Percentiles rank a stretch among this genome's conserved stretches.
Conservation (phyloP, 2,797 vertebrate species). For the Coendou prehensilis region DNA sequence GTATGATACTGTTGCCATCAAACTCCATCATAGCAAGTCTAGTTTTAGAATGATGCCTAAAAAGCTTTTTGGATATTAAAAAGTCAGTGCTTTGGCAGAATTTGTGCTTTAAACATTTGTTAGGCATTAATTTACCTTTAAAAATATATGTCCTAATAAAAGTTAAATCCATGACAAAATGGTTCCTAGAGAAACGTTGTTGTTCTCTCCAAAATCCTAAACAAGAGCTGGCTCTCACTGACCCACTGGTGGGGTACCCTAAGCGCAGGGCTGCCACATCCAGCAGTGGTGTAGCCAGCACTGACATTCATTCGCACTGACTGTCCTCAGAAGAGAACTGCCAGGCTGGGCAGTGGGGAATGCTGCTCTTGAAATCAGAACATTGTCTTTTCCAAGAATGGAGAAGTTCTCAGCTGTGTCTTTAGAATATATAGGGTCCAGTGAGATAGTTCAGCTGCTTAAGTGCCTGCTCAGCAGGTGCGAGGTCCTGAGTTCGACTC, state of each 20-base stretch:
- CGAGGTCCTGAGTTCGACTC: too few species aligned
- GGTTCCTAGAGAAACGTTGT: not conserved
- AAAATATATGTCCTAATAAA: conserved; percentile 46
- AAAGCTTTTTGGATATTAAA: not conserved
- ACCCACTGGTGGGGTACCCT: not conserved
- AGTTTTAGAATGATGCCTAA: not conserved
- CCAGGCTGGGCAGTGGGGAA: not conserved
- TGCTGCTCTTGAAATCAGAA: not conserved
- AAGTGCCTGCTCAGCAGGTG: too few species aligned
- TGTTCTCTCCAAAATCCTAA: not conserved
- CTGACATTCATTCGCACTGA: not conserved
- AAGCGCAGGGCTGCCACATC: accelerated
- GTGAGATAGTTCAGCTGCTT: too few species aligned
- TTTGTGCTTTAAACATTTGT: not conserved
- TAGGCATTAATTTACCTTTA: conserved; percentile 61
- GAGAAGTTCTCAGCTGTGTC: not conserved
- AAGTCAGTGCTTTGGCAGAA: not conserved
- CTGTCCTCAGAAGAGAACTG: not conserved
- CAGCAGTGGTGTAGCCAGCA: accelerated
- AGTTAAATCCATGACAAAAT: not conserved
- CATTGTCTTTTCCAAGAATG: not conserved
- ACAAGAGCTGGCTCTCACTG: too few species aligned
- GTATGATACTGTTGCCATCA: conserved; percentile 75
- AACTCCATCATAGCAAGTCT: conserved; percentile 69
- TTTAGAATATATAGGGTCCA: not conserved